Percentiles rank a stretch among this genome's conserved stretches.
phyloP scores from a whole-genome alignment of 2,113 vertebrate species.

The Galemys pyrenaicus region DNA sequence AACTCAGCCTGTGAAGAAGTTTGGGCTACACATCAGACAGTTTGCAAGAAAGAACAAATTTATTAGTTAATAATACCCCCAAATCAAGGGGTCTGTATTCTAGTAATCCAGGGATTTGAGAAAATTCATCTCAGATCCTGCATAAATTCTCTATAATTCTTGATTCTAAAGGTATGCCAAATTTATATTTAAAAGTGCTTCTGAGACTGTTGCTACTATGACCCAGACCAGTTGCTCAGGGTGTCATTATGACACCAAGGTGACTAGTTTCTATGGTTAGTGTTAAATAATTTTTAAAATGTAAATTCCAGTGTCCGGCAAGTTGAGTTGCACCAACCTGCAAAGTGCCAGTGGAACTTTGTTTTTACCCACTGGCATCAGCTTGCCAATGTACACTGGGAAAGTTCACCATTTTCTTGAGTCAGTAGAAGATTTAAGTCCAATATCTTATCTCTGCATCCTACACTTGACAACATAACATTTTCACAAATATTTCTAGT shows the following conservation, averaged over 20 bases:
- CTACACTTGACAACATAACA: background rate
- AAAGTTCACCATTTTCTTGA: background rate
- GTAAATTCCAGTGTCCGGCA: slow-evolving; percentile 53
- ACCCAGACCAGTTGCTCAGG: slow-evolving; percentile 56
- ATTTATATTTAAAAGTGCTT: slow-evolving; percentile 55
- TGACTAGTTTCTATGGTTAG: slow-evolving; percentile 57
- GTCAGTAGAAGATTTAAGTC: background rate
- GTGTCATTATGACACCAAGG: slow-evolving; percentile 61
- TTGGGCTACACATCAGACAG: background rate
- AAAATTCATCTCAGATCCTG: background rate
- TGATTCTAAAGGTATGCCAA: slow-evolving; percentile 69
- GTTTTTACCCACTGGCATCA: background rate
- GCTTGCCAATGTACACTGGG: background rate
- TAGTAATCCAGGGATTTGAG: slow-evolving; percentile 3
- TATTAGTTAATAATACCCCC: background rate
- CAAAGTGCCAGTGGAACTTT: background rate
- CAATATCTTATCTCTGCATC: background rate
- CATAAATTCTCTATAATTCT: slow-evolving; percentile 39
- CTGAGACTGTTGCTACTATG: slow-evolving; percentile 75
- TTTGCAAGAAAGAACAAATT: background rate
- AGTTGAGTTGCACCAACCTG: slow-evolving; percentile 41
- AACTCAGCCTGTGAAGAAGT: background rate
- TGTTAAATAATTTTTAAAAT: slow-evolving; percentile 64
- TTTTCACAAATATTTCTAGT: background rate
- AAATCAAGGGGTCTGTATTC: slow-evolving; percentile 9